Evolutionary conservation across 2,888 invertebrate genomes (phyloP), one percentile per base, ranked within the genome.

Genomic region (Protonemura montana): DNA sequence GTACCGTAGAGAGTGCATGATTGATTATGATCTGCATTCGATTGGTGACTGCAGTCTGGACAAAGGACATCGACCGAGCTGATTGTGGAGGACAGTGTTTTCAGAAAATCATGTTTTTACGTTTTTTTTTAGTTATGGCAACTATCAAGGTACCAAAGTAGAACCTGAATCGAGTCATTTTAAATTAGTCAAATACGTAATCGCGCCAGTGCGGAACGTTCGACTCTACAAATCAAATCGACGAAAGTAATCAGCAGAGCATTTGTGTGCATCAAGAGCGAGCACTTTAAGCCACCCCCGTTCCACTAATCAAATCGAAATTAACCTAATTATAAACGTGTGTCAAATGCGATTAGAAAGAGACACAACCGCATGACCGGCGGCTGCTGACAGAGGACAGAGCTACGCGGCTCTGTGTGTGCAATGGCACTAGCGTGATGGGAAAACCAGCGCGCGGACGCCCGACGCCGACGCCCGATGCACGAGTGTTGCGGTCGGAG

Each of bases 401-500:
- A 10, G 59, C 13, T 10, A 10, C 13, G 13, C 59, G 13, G 1
- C 16, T 21, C 13, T 10, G 21, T 10, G 59, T 21, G 16, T 2
- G 59, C 16, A 59, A 59, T 21, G 21, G 59, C 59, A 59, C 13
- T 21, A 3, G 59, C 6, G 59, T 2, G 2, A 10, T 2, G 59
- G 2, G 59, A 3, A 13, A 10, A 59, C 16, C 59, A 21, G 21
- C 35, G 21, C 59, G 6, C 16, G 16, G 59, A 59, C 59, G 59
- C 59, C 59, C 59, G 59, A 59, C 59, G 59, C 16, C 59, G 59
- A 59, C 59, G 59, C 59, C 59, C 59, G 59, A 35, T 35, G 35
- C 35, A 21, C 59, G 59, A 59, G 59, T 59, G 59, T 59, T 59
- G 59, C 59, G 59, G 59, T n/a, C 86, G 81, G 59, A 87, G 87